A percentile compares a stretch with the other conserved stretches of the same genome.
phyloP scores from a whole-genome alignment of 2,113 vertebrate species.

The Phaethon lepturus region DNA sequence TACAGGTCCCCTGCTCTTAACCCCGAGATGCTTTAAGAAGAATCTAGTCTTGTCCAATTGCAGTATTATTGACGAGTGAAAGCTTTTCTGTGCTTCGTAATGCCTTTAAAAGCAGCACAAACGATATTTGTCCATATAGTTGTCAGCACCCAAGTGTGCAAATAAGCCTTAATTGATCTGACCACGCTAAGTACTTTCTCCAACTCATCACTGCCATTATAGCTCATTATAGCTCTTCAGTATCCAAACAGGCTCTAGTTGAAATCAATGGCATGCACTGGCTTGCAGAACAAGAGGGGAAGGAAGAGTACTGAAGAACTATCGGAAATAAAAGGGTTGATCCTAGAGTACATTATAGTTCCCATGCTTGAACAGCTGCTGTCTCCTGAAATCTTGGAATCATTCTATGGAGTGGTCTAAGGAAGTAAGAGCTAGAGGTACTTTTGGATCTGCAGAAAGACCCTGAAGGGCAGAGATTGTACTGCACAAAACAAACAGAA shows the following conservation, averaged over 20 bases:
- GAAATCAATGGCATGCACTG: background rate
- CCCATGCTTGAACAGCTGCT: background rate
- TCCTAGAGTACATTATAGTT: background rate
- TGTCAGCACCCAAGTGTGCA: background rate
- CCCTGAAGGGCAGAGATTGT: background rate
- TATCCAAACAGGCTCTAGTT: background rate
- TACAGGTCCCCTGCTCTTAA: background rate
- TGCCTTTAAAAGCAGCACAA: background rate
- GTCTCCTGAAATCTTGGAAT: background rate
- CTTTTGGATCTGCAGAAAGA: background rate
- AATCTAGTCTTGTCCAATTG: background rate
- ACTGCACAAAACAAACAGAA: background rate
- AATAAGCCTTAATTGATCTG: background rate
- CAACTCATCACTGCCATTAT: background rate
- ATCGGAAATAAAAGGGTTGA: background rate
- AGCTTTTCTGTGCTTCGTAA: background rate
- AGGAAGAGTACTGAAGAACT: background rate
- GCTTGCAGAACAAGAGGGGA: background rate
- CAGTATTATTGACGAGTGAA: background rate
- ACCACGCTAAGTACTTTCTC: background rate
- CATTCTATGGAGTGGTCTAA: background rate
- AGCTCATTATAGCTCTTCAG: background rate
- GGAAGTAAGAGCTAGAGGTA: background rate
- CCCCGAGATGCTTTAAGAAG: background rate
- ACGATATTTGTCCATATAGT: background rate